These are phyloP conservation scores for Anoplius nigerrimus DNA, from an alignment of 2,888 invertebrate genomes.

Conservation along the genomic window DNA sequence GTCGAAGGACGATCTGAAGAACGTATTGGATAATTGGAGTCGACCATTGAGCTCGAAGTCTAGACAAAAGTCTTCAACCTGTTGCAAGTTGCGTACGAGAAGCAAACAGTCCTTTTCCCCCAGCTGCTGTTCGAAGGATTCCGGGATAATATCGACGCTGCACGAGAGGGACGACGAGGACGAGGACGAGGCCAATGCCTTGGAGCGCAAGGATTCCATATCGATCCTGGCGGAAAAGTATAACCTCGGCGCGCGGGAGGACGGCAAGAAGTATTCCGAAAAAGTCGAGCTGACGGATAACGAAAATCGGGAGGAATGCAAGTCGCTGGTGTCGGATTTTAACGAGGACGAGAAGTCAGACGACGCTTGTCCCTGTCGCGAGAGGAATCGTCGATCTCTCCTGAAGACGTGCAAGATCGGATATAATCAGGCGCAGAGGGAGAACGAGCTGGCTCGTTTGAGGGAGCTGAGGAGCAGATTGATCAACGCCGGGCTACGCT, in stretches of 20 bases:
- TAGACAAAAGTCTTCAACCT: no score
- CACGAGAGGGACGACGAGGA: conserved; percentile 38
- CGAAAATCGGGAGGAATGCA: no score
- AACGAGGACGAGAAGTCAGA: conserved; percentile 2
- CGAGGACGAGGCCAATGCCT: conserved; percentile 37
- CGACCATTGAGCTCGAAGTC: no score
- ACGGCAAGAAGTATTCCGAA: conserved; percentile 3
- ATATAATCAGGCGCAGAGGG: conserved; percentile 22
- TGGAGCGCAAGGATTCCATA: conserved; percentile 68
- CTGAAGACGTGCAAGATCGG: not conserved
- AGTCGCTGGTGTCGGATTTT: no score
- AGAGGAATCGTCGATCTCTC: not conserved
- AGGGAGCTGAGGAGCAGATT: conserved; percentile 39
- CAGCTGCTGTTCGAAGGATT: conserved; percentile 18
- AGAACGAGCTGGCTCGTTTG: conserved; percentile 31
- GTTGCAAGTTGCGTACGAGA: no score
- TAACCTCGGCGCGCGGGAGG: conserved; percentile 6
- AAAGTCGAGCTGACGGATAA: conserved; percentile 12
- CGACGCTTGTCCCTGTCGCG: not conserved
- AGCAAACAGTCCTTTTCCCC: no score
- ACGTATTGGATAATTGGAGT: no score
- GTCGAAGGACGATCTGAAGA: not conserved
- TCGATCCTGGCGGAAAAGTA: conserved; percentile 65
- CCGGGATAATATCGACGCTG: conserved; percentile 40
- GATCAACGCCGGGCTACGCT: conserved; percentile 39